Base-by-base conservation (phyloP, 2,888 invertebrate species). In the Caenorhabditis doughertyi region DNA sequence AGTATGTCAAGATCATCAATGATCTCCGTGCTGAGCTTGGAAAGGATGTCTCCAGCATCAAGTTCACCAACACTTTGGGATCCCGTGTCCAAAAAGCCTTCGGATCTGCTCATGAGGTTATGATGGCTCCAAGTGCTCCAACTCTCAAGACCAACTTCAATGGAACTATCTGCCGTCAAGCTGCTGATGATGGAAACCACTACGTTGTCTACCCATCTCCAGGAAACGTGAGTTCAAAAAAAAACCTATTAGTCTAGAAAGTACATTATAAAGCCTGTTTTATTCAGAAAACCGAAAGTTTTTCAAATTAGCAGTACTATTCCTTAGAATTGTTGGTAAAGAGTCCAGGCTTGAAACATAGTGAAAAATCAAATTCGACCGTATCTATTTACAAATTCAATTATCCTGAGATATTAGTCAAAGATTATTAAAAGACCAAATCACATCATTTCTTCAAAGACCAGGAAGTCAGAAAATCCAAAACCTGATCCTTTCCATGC, bases 61-160 rank as follows among this genome's bases (percentile, higher is more conserved):
- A 71, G 25, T 81, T 76, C 56, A 71, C 74, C 56, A 81, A 76
- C 65, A 62, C 68, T 32, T 39, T 81, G 32, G 74, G 81, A 49
- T 62, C 64, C 55, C 74, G 81, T n/a, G 77, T 77, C 35, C 81
- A 81, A 32, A 60, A 51, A 23, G 65, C 65, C 0, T 77, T 81
- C 65, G 81, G 81, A 77, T 35, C 55, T 18, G 76, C 81, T 42
- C 81, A 81, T 27, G 81, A 81, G 44, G 44, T 81, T 13, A 60
- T 81, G 49, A 71, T 81, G 64, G 71, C 27, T 29, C 51, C 64
- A 55, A 68, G 60, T 51, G 65, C 72, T 18, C 67, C 67, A 51
- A 72, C 67, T 18, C 60, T 67, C 56, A 81, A 81, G 53, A 76
- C 81, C 56, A 76, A 81, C 71, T 76, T 60, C 71, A 81, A 81